Evolutionary conservation across 2,888 invertebrate genomes (phyloP).

Genomic region (Acronicta aceris): DNA sequence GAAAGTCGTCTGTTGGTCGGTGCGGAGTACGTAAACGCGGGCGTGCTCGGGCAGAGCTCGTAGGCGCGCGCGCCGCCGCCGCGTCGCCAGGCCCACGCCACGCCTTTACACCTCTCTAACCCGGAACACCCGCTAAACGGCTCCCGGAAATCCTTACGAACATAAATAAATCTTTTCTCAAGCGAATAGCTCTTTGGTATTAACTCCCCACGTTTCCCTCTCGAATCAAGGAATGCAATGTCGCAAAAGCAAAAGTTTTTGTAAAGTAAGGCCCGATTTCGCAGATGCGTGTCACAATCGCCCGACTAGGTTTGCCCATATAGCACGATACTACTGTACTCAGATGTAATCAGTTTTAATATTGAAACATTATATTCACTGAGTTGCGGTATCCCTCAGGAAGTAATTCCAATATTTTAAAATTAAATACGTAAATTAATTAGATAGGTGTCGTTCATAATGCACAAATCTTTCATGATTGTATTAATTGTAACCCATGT

Average conservation of each 20-base stretch:
- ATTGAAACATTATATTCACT: constrained; percentile 60
- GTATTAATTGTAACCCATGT: constrained; percentile 80
- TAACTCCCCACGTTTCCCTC: constrained; percentile 75
- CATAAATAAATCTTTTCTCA: constrained; percentile 85
- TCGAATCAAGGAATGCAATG: constrained; percentile 86
- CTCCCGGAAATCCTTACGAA: constrained; percentile 82
- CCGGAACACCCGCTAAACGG: constrained; percentile 81
- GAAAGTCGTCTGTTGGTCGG: constrained; percentile 91
- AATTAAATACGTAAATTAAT: constrained; percentile 74
- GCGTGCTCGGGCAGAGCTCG: constrained; percentile 87
- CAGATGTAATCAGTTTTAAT: constrained; percentile 68
- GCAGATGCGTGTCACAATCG: constrained; percentile 83
- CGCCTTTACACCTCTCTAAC: constrained; percentile 72
- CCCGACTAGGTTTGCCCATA: constrained; percentile 88
- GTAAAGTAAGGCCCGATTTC: constrained; percentile 73
- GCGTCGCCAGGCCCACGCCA: constrained; percentile 62
- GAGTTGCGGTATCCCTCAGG: constrained; percentile 87
- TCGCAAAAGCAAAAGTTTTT: constrained; percentile 76
- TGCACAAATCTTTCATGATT: constrained; percentile 76
- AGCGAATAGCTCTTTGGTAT: constrained; percentile 84
- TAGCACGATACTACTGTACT: constrained; percentile 81
- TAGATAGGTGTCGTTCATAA: constrained; percentile 72
- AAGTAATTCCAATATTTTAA: constrained; percentile 82
- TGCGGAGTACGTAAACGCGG: constrained; percentile 89
- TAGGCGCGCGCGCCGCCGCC: constrained; percentile 69